These are phyloP conservation scores for Limonius californicus DNA, from an alignment of 1,140 invertebrate genomes.

Conservation along the genomic window DNA sequence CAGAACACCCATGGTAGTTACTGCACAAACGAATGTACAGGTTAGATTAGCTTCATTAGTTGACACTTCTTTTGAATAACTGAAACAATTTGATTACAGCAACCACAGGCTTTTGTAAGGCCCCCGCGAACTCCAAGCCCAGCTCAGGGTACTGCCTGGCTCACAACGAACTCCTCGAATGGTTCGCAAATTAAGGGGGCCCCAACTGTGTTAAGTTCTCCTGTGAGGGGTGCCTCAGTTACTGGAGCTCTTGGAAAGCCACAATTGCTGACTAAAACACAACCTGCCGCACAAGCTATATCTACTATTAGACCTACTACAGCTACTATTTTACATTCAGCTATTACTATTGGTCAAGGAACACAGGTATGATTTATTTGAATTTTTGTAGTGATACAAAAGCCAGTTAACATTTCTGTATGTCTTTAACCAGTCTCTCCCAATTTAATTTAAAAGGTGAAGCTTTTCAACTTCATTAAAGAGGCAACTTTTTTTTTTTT, in stretches of 20 bases:
- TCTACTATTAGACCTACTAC: constrained; percentile 37
- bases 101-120: constrained; percentile 29
- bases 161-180: constrained; percentile 40
- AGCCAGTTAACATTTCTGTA: no score
- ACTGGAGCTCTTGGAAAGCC: constrained; percentile 34
- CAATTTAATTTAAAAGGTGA: no score
- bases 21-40: constrained; percentile 31
- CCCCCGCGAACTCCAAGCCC: constrained; percentile 41
- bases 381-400: neutral
- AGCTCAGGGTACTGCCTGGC: constrained; percentile 42
- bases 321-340: constrained; percentile 39
- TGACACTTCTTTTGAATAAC: no score
- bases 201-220: constrained; percentile 40
- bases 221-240: constrained; percentile 39
- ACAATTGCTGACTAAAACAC: constrained; percentile 36
- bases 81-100: neutral
- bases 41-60: neutral
- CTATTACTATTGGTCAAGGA: constrained; percentile 40
- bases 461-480: no score
- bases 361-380: constrained; percentile 18
- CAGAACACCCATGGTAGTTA: constrained; percentile 40
- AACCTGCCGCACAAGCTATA: constrained; percentile 31
- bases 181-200: constrained; percentile 43
- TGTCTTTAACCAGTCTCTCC: no score
- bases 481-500: no score